phyloP scores from a whole-genome alignment of 2,113 vertebrate genomes.

The Cebidichthys violaceus region DNA sequence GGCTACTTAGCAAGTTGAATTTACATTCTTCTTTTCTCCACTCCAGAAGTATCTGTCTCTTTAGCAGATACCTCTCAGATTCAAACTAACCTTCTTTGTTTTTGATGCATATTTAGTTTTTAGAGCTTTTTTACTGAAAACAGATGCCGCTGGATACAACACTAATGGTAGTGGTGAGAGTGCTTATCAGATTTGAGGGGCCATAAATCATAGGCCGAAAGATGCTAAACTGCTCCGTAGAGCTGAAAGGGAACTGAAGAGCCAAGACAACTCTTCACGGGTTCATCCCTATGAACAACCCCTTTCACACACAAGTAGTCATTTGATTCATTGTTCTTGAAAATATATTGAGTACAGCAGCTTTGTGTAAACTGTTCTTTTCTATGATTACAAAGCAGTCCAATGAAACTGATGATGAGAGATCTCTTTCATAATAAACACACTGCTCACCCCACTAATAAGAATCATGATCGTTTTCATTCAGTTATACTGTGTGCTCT shows the following conservation, averaged over 20 bases:
- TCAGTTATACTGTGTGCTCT: neutral
- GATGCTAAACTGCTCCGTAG: neutral
- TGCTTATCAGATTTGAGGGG: neutral
- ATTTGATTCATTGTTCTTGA: neutral
- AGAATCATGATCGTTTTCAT: too few species aligned
- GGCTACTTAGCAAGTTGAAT: neutral
- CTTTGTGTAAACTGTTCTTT: slow-evolving; percentile 10
- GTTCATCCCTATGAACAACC: neutral
- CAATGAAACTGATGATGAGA: neutral
- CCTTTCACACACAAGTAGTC: neutral
- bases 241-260: neutral
- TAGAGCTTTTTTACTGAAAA: neutral
- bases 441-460: neutral
- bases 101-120: neutral
- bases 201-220: neutral
- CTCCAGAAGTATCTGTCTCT: neutral
- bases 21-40: neutral
- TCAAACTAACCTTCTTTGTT: neutral
- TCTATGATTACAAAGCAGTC: neutral
- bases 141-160: neutral
- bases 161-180: neutral
- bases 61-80: neutral
- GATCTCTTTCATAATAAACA: slow-evolving; percentile 6
- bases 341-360: neutral
- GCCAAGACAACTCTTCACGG: neutral